phyloP scores from a whole-genome alignment of 2,113 vertebrate genomes.

The Murina feae region DNA sequence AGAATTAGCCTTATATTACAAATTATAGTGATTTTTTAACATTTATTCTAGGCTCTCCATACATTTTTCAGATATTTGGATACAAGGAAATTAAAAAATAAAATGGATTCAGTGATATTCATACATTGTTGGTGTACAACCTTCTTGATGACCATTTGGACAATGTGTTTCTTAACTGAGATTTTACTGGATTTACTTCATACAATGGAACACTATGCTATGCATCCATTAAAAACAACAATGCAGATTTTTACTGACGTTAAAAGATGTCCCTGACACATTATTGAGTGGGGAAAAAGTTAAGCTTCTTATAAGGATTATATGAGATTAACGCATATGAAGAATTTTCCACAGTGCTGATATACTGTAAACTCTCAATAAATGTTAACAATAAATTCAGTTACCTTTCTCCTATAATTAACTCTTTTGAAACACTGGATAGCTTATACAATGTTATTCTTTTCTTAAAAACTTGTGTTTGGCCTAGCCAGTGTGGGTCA shows the following conservation, averaged over 20 bases:
- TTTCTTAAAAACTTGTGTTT: not conserved
- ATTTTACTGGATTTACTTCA: conserved; percentile 11
- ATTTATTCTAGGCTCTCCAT: not conserved
- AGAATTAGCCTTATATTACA: not conserved
- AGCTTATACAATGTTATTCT: conserved; percentile 23
- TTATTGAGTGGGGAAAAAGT: not conserved
- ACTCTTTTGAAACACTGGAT: not conserved
- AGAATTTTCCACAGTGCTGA: not conserved
- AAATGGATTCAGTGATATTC: not conserved
- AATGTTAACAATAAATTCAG: conserved; percentile 4
- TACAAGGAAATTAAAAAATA: conserved; percentile 20
- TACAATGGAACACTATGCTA: not conserved
- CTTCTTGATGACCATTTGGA: not conserved
- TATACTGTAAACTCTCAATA: not conserved
- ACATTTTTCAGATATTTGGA: not conserved
- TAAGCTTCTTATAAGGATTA: not conserved
- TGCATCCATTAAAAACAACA: not conserved
- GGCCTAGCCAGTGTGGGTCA: not conserved
- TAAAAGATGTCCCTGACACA: not conserved
- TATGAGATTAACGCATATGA: conserved; percentile 37
- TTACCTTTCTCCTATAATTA: conserved; percentile 11
- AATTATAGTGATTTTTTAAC: not conserved
- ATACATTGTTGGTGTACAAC: not conserved
- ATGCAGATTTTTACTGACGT: not conserved
- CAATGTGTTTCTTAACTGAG: not conserved